phyloP scores from a whole-genome alignment of 2,797 vertebrate genomes.

The Sitta carolinensis region DNA sequence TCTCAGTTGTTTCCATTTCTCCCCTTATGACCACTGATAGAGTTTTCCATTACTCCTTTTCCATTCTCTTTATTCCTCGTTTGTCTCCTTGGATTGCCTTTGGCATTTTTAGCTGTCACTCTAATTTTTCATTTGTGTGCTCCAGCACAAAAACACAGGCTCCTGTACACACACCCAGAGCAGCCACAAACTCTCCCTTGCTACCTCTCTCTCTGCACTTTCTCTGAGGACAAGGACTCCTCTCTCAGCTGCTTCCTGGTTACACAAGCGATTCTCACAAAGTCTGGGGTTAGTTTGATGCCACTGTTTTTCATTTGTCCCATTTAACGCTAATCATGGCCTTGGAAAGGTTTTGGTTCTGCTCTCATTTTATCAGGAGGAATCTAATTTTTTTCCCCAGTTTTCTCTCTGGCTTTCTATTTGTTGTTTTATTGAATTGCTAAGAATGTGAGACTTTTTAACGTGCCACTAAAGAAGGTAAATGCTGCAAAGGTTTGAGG shows the following conservation, averaged over 20 bases:
- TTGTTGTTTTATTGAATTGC: not conserved
- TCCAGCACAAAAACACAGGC: not conserved
- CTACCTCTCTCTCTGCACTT: not conserved
- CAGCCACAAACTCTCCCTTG: not conserved
- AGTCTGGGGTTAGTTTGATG: not conserved
- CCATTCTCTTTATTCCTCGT: not conserved
- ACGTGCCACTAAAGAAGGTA: not conserved
- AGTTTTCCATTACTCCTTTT: constrained; percentile 8
- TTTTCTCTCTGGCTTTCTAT: not conserved
- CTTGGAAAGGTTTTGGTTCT: not conserved
- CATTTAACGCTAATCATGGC: not conserved
- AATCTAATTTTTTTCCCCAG: not conserved
- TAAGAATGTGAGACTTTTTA: constrained; percentile 28
- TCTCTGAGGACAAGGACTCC: not conserved
- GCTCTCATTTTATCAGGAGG: not conserved
- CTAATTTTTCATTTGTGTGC: constrained; percentile 1
- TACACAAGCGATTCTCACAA: not conserved
- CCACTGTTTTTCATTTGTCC: not conserved
- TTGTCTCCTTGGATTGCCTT: not conserved
- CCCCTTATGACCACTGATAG: not conserved
- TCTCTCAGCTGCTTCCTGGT: not conserved
- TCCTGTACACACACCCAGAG: not conserved
- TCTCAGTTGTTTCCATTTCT: not conserved
- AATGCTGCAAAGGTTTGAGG: not conserved
- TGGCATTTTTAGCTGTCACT: constrained; percentile 20